phyloP scores from a whole-genome alignment of 2,888 invertebrate species.

The Nemotelus nigrinus region DNA sequence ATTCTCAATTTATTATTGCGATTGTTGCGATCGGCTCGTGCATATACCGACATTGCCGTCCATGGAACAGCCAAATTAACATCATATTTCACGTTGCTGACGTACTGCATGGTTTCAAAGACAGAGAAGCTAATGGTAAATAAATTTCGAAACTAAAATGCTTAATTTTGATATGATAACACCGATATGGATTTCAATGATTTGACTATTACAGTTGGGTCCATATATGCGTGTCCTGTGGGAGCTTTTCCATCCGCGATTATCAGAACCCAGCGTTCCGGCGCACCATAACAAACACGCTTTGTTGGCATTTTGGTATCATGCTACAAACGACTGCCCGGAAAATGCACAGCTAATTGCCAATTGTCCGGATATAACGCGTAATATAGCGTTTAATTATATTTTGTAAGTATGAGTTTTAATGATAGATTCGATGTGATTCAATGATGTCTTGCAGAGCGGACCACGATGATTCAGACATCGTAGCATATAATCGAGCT shows the following conservation, averaged over 20 bases:
- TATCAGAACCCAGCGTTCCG: conserved; percentile 93
- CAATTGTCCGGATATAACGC: conserved; percentile 86
- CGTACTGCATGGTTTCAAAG: conserved; percentile 89
- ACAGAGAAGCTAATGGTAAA: conserved; percentile 92
- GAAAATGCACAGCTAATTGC: conserved; percentile 91
- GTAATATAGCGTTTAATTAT: conserved; percentile 96
- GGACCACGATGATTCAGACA: conserved; percentile 96
- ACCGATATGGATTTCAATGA: background rate
- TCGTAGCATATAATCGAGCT: conserved; percentile 90
- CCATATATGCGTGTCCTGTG: conserved; percentile 90
- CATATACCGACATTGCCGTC: conserved; percentile 85
- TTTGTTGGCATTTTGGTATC: conserved; percentile 91
- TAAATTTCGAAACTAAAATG: conserved; percentile 39
- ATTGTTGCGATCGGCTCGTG: conserved; percentile 82
- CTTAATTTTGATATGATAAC: conserved; percentile 20
- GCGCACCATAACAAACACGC: conserved; percentile 97
- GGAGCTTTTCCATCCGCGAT: conserved; percentile 93
- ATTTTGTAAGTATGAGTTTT: conserved; percentile 79
- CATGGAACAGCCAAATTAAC: conserved; percentile 93
- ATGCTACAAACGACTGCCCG: conserved; percentile 90
- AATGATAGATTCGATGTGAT: background rate
- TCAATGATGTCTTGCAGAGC: conserved; percentile 70
- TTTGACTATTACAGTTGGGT: conserved; percentile 76
- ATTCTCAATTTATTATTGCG: conserved; percentile 80
- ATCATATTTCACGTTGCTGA: conserved; percentile 90